phyloP scores from a whole-genome alignment of 2,888 invertebrate genomes.

The Hedychridium roseum region DNA sequence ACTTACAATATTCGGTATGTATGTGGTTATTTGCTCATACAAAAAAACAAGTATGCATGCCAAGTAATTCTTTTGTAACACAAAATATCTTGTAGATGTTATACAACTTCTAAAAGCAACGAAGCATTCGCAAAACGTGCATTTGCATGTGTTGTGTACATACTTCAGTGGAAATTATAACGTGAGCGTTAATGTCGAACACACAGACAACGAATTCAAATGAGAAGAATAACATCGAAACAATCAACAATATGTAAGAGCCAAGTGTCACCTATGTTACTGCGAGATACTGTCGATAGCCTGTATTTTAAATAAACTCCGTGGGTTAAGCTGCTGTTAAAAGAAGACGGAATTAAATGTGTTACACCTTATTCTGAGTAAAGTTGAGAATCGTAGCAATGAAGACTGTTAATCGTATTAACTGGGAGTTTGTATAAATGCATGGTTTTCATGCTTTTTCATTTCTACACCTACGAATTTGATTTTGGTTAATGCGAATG shows the following conservation, averaged over 20 bases:
- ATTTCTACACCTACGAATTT: too few species aligned
- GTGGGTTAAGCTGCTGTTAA: conserved; percentile 62
- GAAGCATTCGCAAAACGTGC: conserved; percentile 28
- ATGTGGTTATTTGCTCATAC: too few species aligned
- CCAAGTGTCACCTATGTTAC: conserved; percentile 61
- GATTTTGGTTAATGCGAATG: too few species aligned
- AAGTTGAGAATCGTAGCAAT: background rate
- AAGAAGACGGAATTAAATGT: conserved; percentile 56
- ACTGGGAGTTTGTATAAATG: too few species aligned
- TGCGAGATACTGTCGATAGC: conserved; percentile 58
- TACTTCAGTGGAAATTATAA: conserved; percentile 1
- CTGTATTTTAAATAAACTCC: conserved; percentile 60
- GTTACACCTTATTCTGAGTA: conserved; percentile 19
- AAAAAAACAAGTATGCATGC: too few species aligned
- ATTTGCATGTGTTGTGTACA: conserved; percentile 14
- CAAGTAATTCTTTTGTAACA: conserved; percentile 4
- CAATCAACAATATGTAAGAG: conserved; percentile 43
- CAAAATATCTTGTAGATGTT: conserved; percentile 2
- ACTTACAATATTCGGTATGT: too few species aligned
- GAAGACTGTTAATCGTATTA: too few species aligned
- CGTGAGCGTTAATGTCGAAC: conserved; percentile 13
- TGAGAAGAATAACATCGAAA: conserved; percentile 34
- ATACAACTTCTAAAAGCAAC: conserved; percentile 3
- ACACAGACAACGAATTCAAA: conserved; percentile 15
- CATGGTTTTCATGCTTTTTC: too few species aligned